Conservation (phyloP, 2,797 vertebrate species). For the Dendrocincla fuliginosa region DNA sequence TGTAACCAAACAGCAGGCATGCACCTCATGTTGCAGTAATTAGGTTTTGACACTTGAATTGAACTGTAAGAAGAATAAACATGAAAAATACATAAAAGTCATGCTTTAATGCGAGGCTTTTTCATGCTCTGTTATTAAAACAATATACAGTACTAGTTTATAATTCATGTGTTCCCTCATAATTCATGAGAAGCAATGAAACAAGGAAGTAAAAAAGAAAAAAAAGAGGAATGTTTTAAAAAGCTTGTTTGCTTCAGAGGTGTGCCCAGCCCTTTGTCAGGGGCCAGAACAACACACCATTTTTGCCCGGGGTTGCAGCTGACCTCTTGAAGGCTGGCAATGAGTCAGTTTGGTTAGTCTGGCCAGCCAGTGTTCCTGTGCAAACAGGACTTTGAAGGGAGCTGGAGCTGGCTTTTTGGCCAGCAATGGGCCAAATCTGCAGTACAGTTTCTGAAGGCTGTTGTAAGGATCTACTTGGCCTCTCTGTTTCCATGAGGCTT, state of each 20-base stretch:
- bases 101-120: conserved; percentile 7
- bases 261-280: background rate
- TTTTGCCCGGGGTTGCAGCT: background rate
- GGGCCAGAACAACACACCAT: background rate
- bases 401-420: background rate
- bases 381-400: background rate
- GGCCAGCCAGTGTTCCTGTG: background rate
- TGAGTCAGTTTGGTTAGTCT: background rate
- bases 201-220: background rate
- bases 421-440: background rate
- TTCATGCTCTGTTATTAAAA: conserved; percentile 55
- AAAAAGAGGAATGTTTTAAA: background rate
- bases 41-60: conserved; percentile 67
- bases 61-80: conserved; percentile 63
- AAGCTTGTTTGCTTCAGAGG: background rate
- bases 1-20: conserved; percentile 3
- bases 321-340: background rate
- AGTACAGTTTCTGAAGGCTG: background rate
- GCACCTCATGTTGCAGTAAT: conserved; percentile 38
- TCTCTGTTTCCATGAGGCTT: background rate
- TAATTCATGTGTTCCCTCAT: background rate
- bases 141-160: background rate
- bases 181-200: conserved; percentile 41
- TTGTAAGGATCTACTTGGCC: background rate
- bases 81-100: conserved; percentile 63